Percentiles rank a stretch among this genome's conserved stretches.
These are phyloP conservation scores for Synodontis membranacea DNA, from an alignment of 2,113 vertebrate genomes.

Conservation along the genomic window DNA sequence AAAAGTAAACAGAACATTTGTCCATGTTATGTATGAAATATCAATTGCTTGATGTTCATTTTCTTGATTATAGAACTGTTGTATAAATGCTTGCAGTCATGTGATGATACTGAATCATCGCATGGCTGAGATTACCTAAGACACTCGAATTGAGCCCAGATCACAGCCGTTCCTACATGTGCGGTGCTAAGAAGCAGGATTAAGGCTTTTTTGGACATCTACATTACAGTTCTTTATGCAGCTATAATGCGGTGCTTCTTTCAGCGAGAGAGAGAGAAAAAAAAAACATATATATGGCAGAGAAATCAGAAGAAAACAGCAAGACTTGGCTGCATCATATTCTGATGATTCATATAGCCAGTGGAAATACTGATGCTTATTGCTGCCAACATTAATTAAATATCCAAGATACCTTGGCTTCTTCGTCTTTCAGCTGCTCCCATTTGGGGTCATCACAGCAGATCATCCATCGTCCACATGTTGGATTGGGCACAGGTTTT, in stretches of 20 bases:
- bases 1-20: background rate
- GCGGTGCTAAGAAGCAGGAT: conserved; percentile 12
- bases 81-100: background rate
- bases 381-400: conserved; percentile 36
- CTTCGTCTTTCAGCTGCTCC: too few species aligned
- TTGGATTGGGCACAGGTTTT: too few species aligned
- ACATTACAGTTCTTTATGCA: conserved; percentile 38
- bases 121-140: background rate
- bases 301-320: conserved; percentile 43
- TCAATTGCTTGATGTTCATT: background rate
- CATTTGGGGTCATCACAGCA: too few species aligned
- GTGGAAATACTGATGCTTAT: conserved; percentile 33
- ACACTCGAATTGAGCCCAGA: background rate
- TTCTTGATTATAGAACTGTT: background rate
- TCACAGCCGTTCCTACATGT: background rate
- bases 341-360: conserved; percentile 48
- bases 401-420: too few species aligned
- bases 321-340: conserved; percentile 51
- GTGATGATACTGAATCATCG: background rate
- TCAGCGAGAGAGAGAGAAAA: background rate
- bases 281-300: conserved; percentile 37
- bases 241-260: conserved; percentile 30
- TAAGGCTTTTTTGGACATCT: conserved; percentile 40
- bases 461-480: too few species aligned
- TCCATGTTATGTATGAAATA: background rate